Conservation (phyloP, 2,797 vertebrate species). For the Pseudochromis fuscus region DNA sequence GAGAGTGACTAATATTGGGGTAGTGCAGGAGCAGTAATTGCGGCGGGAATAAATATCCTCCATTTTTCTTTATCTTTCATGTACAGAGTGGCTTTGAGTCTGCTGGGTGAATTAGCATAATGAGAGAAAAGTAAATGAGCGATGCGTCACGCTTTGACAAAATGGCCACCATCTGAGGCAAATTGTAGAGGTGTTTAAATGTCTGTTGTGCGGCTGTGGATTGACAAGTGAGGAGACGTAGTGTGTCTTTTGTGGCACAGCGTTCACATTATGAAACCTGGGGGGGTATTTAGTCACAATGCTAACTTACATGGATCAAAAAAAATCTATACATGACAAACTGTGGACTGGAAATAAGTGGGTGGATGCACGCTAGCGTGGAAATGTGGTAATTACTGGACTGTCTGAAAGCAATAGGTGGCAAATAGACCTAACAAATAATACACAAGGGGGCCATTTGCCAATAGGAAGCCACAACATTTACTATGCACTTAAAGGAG, state of each 20-base stretch:
- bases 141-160: constrained; percentile 59
- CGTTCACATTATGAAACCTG: constrained; percentile 10
- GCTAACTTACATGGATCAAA: constrained; percentile 23
- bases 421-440: constrained; percentile 25
- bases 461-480: constrained; percentile 12
- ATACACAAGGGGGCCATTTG: constrained; percentile 24
- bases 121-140: constrained; percentile 63
- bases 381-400: constrained; percentile 43
- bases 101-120: constrained; percentile 70
- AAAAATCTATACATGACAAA: constrained; percentile 43
- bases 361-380: constrained; percentile 7
- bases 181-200: constrained; percentile 52
- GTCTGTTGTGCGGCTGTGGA: constrained; percentile 12
- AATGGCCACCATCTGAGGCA: constrained; percentile 67
- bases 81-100: constrained; percentile 64
- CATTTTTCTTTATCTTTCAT: constrained; percentile 74
- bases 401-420: constrained; percentile 15
- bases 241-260: constrained; percentile 11
- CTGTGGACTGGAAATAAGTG: constrained; percentile 5
- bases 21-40: constrained; percentile 62
- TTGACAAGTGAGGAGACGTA: constrained; percentile 39
- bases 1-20: constrained; percentile 55
- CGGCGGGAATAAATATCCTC: constrained; percentile 60
- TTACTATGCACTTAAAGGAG: constrained; percentile 14
- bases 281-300: constrained; percentile 14